Evolutionary conservation across 2,888 invertebrate species (phyloP).

Genomic region (Plebejus argus): DNA sequence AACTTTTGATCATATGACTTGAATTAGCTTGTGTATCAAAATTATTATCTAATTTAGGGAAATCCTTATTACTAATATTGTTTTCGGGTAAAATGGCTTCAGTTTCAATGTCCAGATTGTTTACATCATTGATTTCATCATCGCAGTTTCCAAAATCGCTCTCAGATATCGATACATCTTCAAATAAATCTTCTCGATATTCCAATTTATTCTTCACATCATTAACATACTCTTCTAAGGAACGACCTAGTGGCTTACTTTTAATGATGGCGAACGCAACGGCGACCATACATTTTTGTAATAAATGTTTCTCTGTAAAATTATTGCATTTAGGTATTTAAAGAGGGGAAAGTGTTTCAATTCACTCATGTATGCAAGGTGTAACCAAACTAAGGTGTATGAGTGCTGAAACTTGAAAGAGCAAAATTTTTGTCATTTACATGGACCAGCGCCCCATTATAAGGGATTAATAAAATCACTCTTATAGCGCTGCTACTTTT

Average conservation of each 20-base stretch:
- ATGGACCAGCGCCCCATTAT: no score
- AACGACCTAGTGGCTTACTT: constrained; percentile 39
- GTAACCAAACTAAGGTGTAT: no score
- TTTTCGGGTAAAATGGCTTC: neutral
- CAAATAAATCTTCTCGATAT: constrained; percentile 30
- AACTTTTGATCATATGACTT: neutral
- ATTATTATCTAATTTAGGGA: constrained; percentile 17
- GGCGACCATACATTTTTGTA: constrained; percentile 42
- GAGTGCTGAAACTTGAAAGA: no score
- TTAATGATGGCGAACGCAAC: constrained; percentile 41
- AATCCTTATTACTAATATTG: constrained; percentile 3
- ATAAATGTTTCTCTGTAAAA: constrained; percentile 38
- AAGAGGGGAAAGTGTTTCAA: neutral
- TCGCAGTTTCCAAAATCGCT: constrained; percentile 22
- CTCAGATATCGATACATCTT: constrained; percentile 38
- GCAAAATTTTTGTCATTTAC: no score
- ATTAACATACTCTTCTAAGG: constrained; percentile 36
- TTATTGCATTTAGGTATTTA: neutral
- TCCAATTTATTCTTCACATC: constrained; percentile 35
- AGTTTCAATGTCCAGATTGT: constrained; percentile 36
- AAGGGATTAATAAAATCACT: no score
- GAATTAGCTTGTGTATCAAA: neutral
- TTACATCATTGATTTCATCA: constrained; percentile 32
- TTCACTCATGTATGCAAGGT: no score
- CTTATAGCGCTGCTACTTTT: no score